phyloP scores from a whole-genome alignment of 2,888 invertebrate species.

The Parthenolecanium corni region DNA sequence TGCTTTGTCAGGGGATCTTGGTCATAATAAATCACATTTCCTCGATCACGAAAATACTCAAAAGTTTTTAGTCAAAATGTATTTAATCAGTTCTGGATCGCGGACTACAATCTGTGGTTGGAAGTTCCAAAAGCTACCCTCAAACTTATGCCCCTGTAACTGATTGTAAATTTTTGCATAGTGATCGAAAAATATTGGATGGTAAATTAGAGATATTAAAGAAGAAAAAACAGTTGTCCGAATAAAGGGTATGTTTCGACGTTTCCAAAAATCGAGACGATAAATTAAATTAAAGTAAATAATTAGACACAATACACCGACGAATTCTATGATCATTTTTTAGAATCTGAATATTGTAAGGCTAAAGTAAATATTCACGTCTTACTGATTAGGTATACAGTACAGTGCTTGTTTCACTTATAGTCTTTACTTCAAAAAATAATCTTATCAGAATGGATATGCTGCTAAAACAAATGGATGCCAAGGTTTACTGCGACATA shows the following conservation, averaged over 20 bases:
- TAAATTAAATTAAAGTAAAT: too few species aligned
- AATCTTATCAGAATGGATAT: too few species aligned
- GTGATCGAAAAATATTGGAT: not conserved
- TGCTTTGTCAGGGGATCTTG: conserved; percentile 5
- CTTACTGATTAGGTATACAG: too few species aligned
- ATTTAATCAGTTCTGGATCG: conserved; percentile 10
- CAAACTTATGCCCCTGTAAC: conserved; percentile 1
- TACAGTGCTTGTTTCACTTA: too few species aligned
- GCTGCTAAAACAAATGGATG: too few species aligned
- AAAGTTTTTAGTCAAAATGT: conserved; percentile 4
- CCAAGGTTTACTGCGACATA: too few species aligned
- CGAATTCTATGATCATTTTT: too few species aligned
- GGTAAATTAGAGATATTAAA: not conserved
- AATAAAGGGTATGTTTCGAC: not conserved
- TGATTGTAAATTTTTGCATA: not conserved
- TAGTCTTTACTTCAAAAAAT: too few species aligned
- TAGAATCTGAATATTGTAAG: too few species aligned
- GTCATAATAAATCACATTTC: not conserved
- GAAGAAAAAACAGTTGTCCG: not conserved
- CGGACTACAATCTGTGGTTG: conserved; percentile 5
- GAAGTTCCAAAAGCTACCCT: not conserved
- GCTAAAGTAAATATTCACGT: too few species aligned
- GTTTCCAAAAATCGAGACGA: conserved; percentile 9
- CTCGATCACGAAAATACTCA: conserved; percentile 9
- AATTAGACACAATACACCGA: too few species aligned